A percentile compares a stretch with the other conserved stretches of the same genome.
These are phyloP conservation scores for Indri indri DNA, from an alignment of 2,113 vertebrate genomes.

Conservation along the genomic window DNA sequence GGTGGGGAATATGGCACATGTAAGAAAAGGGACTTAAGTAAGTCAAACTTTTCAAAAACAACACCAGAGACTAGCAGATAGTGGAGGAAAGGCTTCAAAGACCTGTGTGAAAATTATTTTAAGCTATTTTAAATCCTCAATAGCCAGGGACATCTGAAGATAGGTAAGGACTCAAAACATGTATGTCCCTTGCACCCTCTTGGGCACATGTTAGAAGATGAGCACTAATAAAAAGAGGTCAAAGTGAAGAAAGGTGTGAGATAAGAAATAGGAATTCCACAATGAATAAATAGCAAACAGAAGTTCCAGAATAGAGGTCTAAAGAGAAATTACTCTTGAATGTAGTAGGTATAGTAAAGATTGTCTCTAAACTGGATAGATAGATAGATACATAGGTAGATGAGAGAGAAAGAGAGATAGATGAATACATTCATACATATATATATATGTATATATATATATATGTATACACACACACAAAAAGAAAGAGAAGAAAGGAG, in stretches of 20 bases:
- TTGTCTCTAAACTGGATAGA: neutral
- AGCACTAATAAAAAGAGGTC: neutral
- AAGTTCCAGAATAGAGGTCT: neutral
- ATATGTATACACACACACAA: neutral
- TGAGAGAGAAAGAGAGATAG: neutral
- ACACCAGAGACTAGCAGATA: neutral
- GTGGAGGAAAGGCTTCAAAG: neutral
- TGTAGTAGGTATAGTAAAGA: neutral
- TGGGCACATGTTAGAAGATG: neutral
- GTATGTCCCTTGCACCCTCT: neutral
- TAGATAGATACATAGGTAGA: neutral
- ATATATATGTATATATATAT: neutral
- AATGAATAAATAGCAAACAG: neutral
- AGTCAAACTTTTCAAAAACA: neutral
- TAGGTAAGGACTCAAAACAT: neutral
- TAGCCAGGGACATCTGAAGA: neutral
- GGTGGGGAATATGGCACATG: neutral
- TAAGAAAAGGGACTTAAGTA: neutral
- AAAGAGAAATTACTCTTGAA: neutral
- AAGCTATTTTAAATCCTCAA: neutral
- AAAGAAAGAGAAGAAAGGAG: neutral
- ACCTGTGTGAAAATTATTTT: neutral
- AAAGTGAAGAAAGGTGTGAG: neutral
- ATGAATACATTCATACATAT: neutral
- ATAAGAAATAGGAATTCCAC: neutral